These are phyloP conservation scores for Eudemis profundana DNA, from an alignment of 2,888 invertebrate species.

Conservation along the genomic window DNA sequence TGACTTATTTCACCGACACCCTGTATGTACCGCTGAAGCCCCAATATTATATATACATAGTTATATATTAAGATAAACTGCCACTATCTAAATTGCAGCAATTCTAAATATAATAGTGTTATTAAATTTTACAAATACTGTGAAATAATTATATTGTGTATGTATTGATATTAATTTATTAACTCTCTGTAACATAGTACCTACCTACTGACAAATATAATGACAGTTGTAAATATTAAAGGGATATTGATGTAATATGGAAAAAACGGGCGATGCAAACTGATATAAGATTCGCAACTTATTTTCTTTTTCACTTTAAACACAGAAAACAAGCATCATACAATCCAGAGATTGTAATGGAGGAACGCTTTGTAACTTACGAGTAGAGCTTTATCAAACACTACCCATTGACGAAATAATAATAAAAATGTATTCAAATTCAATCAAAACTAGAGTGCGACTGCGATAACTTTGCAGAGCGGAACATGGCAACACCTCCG, in stretches of 20 bases:
- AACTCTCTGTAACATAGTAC: conserved; percentile 25
- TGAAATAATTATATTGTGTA: conserved; percentile 29
- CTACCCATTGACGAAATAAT: too few species aligned
- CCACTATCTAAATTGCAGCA: conserved; percentile 32
- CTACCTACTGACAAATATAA: conserved; percentile 16
- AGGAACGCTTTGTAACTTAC: too few species aligned
- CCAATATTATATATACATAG: conserved; percentile 42
- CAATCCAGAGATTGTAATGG: too few species aligned
- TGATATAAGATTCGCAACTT: neutral
- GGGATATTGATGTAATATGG: neutral
- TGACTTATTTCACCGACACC: neutral
- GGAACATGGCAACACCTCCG: too few species aligned
- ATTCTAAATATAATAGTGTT: conserved; percentile 38
- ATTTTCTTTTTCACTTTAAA: neutral
- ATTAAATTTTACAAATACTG: conserved; percentile 20
- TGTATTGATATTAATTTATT: conserved; percentile 42
- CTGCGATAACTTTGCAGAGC: too few species aligned
- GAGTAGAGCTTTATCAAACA: too few species aligned
- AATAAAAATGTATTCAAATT: too few species aligned
- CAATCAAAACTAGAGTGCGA: too few species aligned
- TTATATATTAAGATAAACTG: conserved; percentile 26
- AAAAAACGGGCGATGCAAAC: neutral
- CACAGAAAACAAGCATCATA: too few species aligned
- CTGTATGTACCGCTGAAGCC: conserved; percentile 42
- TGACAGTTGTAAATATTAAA: conserved; percentile 33